Evolutionary conservation across 2,113 vertebrate genomes (phyloP), one percentile per base, ranked within the genome.

Genomic region (Lates calcarifer): DNA sequence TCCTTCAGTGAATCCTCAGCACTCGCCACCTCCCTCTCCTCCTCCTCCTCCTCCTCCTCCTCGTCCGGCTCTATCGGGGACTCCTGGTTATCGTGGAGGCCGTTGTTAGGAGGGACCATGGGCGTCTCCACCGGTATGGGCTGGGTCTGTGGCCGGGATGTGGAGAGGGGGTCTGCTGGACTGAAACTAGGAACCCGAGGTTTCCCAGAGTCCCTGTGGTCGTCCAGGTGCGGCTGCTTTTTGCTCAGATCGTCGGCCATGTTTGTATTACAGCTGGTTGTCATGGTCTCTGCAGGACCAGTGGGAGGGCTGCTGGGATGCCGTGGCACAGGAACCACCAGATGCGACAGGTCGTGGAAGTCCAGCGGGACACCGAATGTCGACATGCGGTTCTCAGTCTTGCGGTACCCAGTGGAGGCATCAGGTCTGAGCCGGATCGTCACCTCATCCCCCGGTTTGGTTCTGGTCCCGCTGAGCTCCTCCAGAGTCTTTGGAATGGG

Each of bases 341-440:
- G 1, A 24, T 81, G 33, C 0, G 76, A 39, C 3, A 33, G 68
- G 13, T 95, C 94, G 0, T 89, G 81, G 14, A 90, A 72, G 17
- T 95, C 95, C 53, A 93, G 47, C 0, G 87, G 93, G 24, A 95
- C 73, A 0, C 95, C 95, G 0, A 96, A 96, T 0, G 95, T 96
- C 5, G 95, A 96, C 94, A 96, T 94, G 49, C 95, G 94, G 87
- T 95, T 95, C 43, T 95, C 95, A 0, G 81, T 82, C 68, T 94
- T 94, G 8, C 75, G 88, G 57, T 85, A 57, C 2, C 85, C 64
- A 0, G 28, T 33, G 1, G 87, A 68, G 1, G 45, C 41, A 0
- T 91, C 89, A 0, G 94, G 67, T 31, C 88, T 91, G 41, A 93
- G 49, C 5, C 83, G 82, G 62, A 96, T 95, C 6, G 83, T 91